Evolutionary conservation across 2,888 invertebrate genomes (phyloP).

Genomic region (Ornithoptera alexandrae): DNA sequence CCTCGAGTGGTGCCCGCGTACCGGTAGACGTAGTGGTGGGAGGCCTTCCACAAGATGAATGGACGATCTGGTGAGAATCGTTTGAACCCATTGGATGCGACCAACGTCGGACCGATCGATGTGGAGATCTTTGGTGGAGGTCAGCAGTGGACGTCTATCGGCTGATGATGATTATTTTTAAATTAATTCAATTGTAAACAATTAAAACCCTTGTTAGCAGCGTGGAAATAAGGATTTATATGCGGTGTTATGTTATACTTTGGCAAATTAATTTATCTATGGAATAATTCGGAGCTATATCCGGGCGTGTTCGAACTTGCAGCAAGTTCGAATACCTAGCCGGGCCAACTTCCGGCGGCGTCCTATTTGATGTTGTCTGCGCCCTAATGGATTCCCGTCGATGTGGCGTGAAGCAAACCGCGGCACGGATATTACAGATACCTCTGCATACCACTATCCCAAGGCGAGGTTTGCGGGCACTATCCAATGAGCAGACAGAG

Average conservation of each 20-base stretch:
- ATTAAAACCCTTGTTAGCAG: too few relatives aligned
- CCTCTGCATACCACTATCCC: constrained; percentile 15
- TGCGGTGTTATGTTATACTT: constrained; percentile 3
- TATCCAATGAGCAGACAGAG: background rate
- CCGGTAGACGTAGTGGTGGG: too few relatives aligned
- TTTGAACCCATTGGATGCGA: too few relatives aligned
- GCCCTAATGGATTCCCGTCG: constrained; percentile 33
- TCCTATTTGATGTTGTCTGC: constrained; percentile 44
- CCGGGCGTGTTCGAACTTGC: constrained; percentile 18
- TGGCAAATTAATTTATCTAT: constrained; percentile 11
- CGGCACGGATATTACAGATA: constrained; percentile 34
- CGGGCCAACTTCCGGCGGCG: constrained; percentile 27
- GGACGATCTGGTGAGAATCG: too few relatives aligned
- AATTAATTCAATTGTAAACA: too few relatives aligned
- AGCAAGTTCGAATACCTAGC: constrained; percentile 8
- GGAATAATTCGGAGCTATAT: constrained; percentile 6
- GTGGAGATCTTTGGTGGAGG: too few relatives aligned
- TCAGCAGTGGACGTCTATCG: too few relatives aligned
- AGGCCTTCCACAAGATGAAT: too few relatives aligned
- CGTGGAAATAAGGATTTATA: background rate
- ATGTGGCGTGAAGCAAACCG: constrained; percentile 32
- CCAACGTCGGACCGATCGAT: too few relatives aligned
- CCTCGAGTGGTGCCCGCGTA: too few relatives aligned
- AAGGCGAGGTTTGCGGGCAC: constrained; percentile 3
- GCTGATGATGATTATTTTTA: too few relatives aligned